Evolutionary conservation across 2,797 vertebrate species (phyloP).

Genomic region (Echiichthys vipera): DNA sequence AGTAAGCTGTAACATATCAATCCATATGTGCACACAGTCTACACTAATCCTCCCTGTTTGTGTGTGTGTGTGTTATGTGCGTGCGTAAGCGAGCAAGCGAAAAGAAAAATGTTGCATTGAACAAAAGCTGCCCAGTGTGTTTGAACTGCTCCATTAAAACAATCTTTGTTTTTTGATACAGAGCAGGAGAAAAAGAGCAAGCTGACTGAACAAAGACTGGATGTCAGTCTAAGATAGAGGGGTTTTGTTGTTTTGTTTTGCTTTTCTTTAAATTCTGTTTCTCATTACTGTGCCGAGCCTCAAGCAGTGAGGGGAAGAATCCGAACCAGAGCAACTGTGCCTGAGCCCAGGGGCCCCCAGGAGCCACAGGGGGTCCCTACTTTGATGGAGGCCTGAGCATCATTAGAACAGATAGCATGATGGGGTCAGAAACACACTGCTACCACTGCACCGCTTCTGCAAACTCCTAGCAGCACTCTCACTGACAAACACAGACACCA

Average conservation of each 20-base stretch:
- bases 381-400: constrained; percentile 86
- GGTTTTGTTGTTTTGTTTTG: constrained; percentile 76
- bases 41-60: constrained; percentile 65
- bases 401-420: constrained; percentile 83
- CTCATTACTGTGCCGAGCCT: constrained; percentile 79
- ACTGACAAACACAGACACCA: constrained; percentile 56
- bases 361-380: constrained; percentile 80
- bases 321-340: constrained; percentile 72
- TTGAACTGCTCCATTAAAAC: constrained; percentile 83
- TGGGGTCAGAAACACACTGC: constrained; percentile 76
- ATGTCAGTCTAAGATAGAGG: constrained; percentile 78
- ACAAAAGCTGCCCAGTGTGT: constrained; percentile 75
- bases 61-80: constrained; percentile 30
- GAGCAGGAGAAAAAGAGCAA: constrained; percentile 69
- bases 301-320: constrained; percentile 67
- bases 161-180: constrained; percentile 82
- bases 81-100: constrained; percentile 26
- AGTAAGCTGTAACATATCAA: constrained; percentile 83
- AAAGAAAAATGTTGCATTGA: constrained; percentile 67
- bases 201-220: constrained; percentile 76
- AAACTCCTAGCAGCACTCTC: constrained; percentile 60
- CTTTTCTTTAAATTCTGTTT: constrained; percentile 79
- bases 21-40: constrained; percentile 64
- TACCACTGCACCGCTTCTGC: constrained; percentile 61
- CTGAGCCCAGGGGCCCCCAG: constrained; percentile 77